Conservation (phyloP, 37 sponge, comb jelly and placozoan species). For the Aphrocallistes beatrix region DNA sequence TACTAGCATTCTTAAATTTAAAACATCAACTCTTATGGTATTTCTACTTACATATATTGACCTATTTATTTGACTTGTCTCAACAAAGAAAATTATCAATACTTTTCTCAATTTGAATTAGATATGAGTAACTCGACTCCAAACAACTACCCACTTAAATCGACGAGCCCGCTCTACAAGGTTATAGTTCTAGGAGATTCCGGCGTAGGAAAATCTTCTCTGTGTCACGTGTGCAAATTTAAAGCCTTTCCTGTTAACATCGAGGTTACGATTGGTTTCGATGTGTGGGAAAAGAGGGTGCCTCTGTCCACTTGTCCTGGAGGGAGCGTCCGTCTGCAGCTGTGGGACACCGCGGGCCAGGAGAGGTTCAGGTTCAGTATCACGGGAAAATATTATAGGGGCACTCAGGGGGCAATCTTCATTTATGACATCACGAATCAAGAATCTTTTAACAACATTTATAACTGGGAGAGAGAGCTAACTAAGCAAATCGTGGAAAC, state of each 20-base stretch:
- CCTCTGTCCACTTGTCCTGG: background rate
- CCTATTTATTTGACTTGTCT: too few species aligned
- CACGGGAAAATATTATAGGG: slow-evolving; percentile 25
- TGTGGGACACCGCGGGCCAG: slow-evolving; percentile 35
- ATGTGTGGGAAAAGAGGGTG: background rate
- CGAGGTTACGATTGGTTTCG: slow-evolving; percentile 14
- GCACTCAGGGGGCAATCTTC: slow-evolving; percentile 18
- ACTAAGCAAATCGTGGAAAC: background rate
- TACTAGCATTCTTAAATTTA: too few species aligned
- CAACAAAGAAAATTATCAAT: too few species aligned
- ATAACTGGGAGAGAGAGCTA: background rate
- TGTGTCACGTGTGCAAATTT: slow-evolving; percentile 2
- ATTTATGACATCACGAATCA: slow-evolving; percentile 25
- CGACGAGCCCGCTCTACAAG: slow-evolving; percentile 13
- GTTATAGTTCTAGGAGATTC: background rate
- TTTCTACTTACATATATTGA: too few species aligned
- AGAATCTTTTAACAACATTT: slow-evolving; percentile 7
- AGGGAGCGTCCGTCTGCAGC: slow-evolving; percentile 15
- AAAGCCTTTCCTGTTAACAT: background rate
- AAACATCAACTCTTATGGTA: too few species aligned
- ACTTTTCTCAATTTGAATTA: too few species aligned
- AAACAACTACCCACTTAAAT: too few species aligned
- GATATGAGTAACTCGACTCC: too few species aligned
- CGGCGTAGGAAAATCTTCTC: background rate
- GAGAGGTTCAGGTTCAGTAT: slow-evolving; percentile 26